Base-by-base conservation (phyloP, 2,888 invertebrate species). In the Gordius sp. region DNA sequence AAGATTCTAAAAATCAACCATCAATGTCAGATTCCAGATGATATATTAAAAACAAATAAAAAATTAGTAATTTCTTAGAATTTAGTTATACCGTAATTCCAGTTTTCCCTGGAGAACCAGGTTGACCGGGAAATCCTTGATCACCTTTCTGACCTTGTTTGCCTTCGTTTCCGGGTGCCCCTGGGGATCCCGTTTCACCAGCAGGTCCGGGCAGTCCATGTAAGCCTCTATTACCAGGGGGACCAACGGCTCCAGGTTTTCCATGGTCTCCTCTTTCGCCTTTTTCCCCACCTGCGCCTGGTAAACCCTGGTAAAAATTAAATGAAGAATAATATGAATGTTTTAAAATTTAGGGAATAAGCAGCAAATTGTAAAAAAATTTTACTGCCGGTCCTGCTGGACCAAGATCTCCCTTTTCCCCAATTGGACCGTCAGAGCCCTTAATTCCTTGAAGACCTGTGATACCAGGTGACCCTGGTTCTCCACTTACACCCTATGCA, bases 261-360 rank as follows among this genome's bases (percentile, higher is more conserved):
- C 47, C 47, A 20, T 13, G 4, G 23, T 47, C 47, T 18, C 47
- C 47, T 20, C 47, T 47, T 20, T 47, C 47, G 4, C 47, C 47
- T 47, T 47, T 47, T 4, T 47, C 47, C 20, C 47, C 47, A 47
- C 4, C 20, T 47, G 47, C n/a, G 4, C 47, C 47, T 8, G 20
- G 47, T n/a, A 47, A 20, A 20, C 47, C 47, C 47, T 47, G n/a
- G n/a, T n/a, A 33, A 33, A 33, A 33, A 33, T 33, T 33, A n/a
- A 13, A 33, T 33, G n/a, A 33, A 33, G n/a, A 33, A 33, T 13
- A 13, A 13, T 13, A 13, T 33, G 8, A 33, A n/a, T 33, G 8
- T 33, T 33, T 33, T 13, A n/a, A 33, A 33, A 33, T 33, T 33
- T n/a, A 33, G n/a, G n/a, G 39, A 33, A n/a, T 13, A 33, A 13